Base-by-base conservation (phyloP, 2,797 vertebrate species). In the Hipposideros larvatus region DNA sequence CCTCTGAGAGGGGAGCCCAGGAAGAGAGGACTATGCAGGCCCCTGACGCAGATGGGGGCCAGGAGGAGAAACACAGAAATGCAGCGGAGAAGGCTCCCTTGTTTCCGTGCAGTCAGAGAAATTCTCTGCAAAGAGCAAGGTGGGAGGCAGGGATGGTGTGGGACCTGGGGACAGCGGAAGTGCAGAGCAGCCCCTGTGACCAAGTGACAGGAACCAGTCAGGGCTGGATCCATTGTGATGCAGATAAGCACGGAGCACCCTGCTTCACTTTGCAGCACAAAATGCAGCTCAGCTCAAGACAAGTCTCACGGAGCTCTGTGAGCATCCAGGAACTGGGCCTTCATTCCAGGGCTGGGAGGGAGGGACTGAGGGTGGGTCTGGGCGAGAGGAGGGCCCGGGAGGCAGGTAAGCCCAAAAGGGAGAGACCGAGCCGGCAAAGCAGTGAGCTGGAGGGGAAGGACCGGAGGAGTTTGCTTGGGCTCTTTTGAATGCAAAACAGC, bases 31-130 rank as follows among this genome's bases (percentile, higher is more conserved):
- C 22, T 11, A 59, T 1, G 41, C 11, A 31, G 48, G 53, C 15
- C 61, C 16, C 15, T 11, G 10, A 34, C 28, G 37, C 2, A 2
- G 14, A 4, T 19, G 5, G 34, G 48, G 21, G 31, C 3, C 57
- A 57, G 75, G 24, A 70, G n/a, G 31, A 82, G n/a, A 24, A 15
- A 31, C 31, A 34, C 11, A 66, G 48, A 14, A n/a, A 68, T 31
- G 41, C 63, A 8, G 24, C 5, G 11, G 26, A 24, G 78, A 86
- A 19, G 34, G 74, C n/a, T 11, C 24, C 59, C 80, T 14, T 14
- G 41, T 70, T 31, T 51, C 63, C 1, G 7, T 0, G 5, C 68
- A 41, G 53, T 2, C 1, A 3, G n/a, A 4, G n/a, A 4, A 2
- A 21, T 48, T 0, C 34, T 41, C 41, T 24, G n/a, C 43, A 21